Conservation (phyloP, 2,888 invertebrate species). For the Saturnia japonica region DNA sequence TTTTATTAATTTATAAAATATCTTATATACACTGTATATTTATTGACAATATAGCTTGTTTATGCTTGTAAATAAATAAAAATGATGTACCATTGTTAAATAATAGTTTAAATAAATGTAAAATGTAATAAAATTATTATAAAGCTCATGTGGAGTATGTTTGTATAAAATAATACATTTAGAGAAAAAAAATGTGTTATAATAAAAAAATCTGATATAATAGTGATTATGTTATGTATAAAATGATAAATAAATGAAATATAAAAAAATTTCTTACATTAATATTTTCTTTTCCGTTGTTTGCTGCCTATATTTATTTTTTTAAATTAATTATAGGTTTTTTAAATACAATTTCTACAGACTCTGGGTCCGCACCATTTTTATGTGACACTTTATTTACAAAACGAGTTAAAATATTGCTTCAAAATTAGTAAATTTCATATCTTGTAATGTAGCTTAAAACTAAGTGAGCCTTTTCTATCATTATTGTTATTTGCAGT, state of each 20-base stretch:
- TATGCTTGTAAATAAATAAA: slow-evolving; percentile 47
- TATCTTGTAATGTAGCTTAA: too few species aligned
- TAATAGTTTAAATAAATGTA: slow-evolving; percentile 4
- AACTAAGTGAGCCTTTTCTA: too few species aligned
- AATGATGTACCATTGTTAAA: slow-evolving; percentile 14
- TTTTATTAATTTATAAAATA: slow-evolving; percentile 21
- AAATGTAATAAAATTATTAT: neutral
- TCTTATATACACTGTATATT: slow-evolving; percentile 47
- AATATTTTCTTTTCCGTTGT: neutral
- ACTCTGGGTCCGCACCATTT: too few species aligned
- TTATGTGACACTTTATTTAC: too few species aligned
- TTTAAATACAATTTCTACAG: too few species aligned
- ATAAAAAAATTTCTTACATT: neutral
- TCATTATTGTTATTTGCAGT: too few species aligned
- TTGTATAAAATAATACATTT: neutral
- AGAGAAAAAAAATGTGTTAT: neutral
- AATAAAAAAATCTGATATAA: neutral
- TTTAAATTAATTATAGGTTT: too few species aligned
- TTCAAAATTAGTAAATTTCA: too few species aligned
- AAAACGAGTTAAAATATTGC: too few species aligned
- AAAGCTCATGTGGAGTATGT: neutral
- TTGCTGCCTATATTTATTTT: too few species aligned
- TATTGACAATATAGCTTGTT: slow-evolving; percentile 38
- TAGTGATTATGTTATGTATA: neutral
- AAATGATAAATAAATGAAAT: neutral